Percentiles rank a stretch among this genome's conserved stretches.
phyloP scores from a whole-genome alignment of 2,113 vertebrate genomes.

The Trichechus manatus region DNA sequence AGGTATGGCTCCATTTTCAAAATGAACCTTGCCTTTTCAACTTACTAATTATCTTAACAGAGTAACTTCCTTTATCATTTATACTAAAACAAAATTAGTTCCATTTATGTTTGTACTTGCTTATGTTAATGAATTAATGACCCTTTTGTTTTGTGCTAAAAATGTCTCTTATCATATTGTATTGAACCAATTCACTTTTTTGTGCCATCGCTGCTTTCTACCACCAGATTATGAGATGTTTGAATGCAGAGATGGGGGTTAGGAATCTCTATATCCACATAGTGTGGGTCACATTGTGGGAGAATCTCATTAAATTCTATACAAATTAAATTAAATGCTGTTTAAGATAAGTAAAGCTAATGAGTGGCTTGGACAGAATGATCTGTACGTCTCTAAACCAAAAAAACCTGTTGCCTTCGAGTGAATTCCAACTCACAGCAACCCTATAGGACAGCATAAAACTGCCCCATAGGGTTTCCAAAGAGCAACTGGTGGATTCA shows the following conservation, averaged over 20 bases:
- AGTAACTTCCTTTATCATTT: constrained; percentile 46
- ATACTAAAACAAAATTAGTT: constrained; percentile 40
- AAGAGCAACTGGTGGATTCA: no score
- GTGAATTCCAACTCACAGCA: no score
- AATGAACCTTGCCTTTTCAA: constrained; percentile 37
- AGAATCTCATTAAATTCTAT: background rate
- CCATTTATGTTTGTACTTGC: constrained; percentile 24
- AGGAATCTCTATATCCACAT: background rate
- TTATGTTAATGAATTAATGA: constrained; percentile 49
- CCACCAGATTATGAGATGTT: background rate
- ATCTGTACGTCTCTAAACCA: background rate
- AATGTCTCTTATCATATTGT: constrained; percentile 12
- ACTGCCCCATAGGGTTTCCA: no score
- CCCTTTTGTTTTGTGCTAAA: constrained; percentile 40
- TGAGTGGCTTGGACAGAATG: background rate
- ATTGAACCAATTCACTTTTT: background rate
- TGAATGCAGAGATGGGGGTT: background rate
- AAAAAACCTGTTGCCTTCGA: no score
- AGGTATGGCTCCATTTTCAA: constrained; percentile 71
- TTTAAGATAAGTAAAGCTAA: constrained; percentile 43
- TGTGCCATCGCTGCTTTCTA: constrained; percentile 33
- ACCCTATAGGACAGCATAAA: no score
- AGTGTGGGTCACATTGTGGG: background rate
- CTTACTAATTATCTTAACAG: constrained; percentile 51
- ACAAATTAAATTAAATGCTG: constrained; percentile 61